A percentile compares a stretch with the other conserved stretches of the same genome.
These are phyloP conservation scores for Pelecanus crispus DNA, from an alignment of 2,113 vertebrate genomes.

Conservation along the genomic window DNA sequence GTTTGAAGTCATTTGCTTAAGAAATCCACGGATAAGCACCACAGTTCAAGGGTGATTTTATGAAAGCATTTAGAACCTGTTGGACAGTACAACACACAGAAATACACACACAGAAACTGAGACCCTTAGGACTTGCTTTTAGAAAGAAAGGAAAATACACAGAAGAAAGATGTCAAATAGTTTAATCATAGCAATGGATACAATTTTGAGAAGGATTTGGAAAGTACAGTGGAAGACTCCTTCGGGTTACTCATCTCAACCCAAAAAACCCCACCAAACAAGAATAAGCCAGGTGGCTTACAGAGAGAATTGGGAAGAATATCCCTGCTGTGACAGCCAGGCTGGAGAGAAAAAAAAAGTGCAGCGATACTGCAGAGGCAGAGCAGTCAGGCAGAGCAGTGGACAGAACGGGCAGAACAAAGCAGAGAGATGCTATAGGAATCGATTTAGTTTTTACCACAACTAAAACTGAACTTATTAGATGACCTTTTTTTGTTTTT, in stretches of 20 bases:
- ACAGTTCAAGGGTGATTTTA: not conserved
- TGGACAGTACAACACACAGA: not conserved
- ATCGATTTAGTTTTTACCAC: not conserved
- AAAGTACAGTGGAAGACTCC: not conserved
- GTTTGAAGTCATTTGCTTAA: not conserved
- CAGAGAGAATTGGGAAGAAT: not conserved
- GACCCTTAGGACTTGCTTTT: not conserved
- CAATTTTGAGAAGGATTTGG: not conserved
- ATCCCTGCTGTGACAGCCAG: not conserved
- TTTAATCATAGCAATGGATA: not conserved
- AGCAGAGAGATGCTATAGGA: not conserved
- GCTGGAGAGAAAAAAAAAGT: not conserved
- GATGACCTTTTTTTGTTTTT: not conserved
- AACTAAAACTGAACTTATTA: not conserved
- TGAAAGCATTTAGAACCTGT: rapidly evolving
- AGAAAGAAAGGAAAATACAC: not conserved
- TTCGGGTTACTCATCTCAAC: not conserved
- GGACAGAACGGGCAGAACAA: not conserved
- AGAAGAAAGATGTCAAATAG: not conserved
- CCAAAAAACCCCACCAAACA: not conserved
- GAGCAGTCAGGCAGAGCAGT: not conserved
- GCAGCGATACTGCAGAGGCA: not conserved
- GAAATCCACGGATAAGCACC: not conserved
- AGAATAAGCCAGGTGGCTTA: not conserved
- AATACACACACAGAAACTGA: not conserved